Percentiles rank a stretch among this genome's conserved stretches.
These are phyloP conservation scores for Eleginops maclovinus DNA, from an alignment of 2,113 vertebrate species.

Conservation along the genomic window DNA sequence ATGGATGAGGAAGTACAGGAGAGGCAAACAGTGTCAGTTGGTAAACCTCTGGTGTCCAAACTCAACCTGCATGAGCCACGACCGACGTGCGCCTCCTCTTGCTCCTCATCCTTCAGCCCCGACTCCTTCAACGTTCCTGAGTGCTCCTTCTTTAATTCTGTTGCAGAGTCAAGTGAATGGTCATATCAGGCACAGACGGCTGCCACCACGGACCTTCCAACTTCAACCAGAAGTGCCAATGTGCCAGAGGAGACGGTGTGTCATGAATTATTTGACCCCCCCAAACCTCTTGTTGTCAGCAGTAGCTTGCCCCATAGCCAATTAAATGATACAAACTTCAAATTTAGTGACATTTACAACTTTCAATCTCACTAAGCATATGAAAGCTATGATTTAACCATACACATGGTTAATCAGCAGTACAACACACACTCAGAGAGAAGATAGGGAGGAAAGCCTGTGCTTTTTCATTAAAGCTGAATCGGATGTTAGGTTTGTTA, in stretches of 20 bases:
- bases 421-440: not conserved
- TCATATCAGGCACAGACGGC: constrained; percentile 19
- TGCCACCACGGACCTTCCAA: not conserved
- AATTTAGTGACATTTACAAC: constrained; percentile 72
- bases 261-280: constrained; percentile 60
- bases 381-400: not conserved
- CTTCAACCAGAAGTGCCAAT: constrained; percentile 68
- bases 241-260: constrained; percentile 84
- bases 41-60: constrained; percentile 90
- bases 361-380: constrained; percentile 68
- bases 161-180: constrained; percentile 43
- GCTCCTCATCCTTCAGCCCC: constrained; percentile 48
- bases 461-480: not conserved
- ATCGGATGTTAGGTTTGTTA: not conserved
- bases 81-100: constrained; percentile 17
- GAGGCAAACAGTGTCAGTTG: constrained; percentile 78
- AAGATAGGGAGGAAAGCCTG: not conserved
- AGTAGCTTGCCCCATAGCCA: constrained; percentile 73
- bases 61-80: constrained; percentile 84
- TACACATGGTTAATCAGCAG: not conserved
- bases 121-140: constrained; percentile 56
- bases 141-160: constrained; percentile 46
- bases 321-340: constrained; percentile 61
- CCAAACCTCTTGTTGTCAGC: constrained; percentile 49
- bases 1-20: constrained; percentile 88